A percentile compares a stretch with the other conserved stretches of the same genome.
phyloP scores from a whole-genome alignment of 2,797 vertebrate species.

The Alectoris magna region DNA sequence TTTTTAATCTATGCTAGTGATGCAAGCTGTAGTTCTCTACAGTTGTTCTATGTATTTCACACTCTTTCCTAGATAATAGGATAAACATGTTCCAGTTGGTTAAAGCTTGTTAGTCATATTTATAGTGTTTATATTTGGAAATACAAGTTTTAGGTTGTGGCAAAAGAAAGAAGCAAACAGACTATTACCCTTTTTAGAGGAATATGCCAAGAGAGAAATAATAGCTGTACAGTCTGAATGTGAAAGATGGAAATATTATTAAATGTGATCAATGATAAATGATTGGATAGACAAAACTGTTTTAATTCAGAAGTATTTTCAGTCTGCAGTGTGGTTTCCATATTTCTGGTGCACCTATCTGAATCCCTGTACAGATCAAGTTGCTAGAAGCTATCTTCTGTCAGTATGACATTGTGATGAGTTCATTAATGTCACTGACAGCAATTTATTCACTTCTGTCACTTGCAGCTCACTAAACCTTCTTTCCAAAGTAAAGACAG shows the following conservation, averaged over 20 bases:
- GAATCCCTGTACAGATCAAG: not conserved
- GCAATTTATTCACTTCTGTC: not conserved
- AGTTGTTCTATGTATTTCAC: not conserved
- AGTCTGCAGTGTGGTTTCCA: not conserved
- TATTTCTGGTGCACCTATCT: not conserved
- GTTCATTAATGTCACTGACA: not conserved
- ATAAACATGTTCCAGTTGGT: not conserved
- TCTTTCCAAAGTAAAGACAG: not conserved
- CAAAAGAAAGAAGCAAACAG: not conserved
- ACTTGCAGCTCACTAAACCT: not conserved
- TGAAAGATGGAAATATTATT: not conserved
- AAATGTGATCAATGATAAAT: not conserved
- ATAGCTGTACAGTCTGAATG: not conserved
- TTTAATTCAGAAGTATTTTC: not conserved
- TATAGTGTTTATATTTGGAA: not conserved
- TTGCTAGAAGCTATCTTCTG: not conserved
- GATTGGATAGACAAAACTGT: not conserved
- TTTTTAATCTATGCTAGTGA: not conserved
- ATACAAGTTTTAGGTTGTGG: not conserved
- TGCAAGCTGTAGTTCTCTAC: not conserved
- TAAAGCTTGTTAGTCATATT: not conserved
- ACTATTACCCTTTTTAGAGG: not conserved
- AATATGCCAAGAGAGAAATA: not conserved
- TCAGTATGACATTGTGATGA: not conserved
- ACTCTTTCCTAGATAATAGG: not conserved